phyloP scores from a whole-genome alignment of 2,797 vertebrate genomes.

The Melanogrammus aeglefinus region DNA sequence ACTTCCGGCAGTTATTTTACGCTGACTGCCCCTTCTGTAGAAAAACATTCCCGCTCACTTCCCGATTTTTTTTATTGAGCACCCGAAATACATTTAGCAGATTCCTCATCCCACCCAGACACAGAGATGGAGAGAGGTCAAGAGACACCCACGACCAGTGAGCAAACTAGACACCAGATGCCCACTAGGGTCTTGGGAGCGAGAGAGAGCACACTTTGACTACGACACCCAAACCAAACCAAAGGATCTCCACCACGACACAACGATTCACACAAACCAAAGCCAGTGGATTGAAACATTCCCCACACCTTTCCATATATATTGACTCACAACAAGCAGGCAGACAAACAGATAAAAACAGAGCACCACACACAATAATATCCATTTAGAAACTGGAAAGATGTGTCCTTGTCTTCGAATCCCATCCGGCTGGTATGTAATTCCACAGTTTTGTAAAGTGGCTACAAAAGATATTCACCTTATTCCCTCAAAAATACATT shows the following conservation, averaged over 20 bases:
- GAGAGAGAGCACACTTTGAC: neutral
- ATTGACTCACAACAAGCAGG: neutral
- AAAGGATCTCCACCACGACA: neutral
- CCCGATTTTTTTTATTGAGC: neutral
- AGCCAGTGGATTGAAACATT: neutral
- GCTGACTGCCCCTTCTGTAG: neutral
- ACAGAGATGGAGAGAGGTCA: neutral
- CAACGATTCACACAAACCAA: no score
- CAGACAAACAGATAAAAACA: neutral
- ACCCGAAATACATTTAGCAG: neutral
- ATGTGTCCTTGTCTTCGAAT: neutral
- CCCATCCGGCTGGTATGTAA: neutral
- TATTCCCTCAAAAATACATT: neutral
- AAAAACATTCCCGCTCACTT: neutral
- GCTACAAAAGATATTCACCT: neutral
- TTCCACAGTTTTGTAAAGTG: neutral
- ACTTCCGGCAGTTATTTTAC: neutral
- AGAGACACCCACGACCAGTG: neutral
- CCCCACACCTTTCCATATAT: neutral
- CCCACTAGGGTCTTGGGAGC: neutral
- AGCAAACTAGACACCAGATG: slow-evolving; percentile 1
- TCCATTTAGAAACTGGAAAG: neutral
- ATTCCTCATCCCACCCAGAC: neutral
- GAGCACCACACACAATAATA: neutral
- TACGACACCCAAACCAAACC: neutral